Evolutionary conservation across 1,140 invertebrate species (phyloP).

Genomic region (Cecropterus lyciades): DNA sequence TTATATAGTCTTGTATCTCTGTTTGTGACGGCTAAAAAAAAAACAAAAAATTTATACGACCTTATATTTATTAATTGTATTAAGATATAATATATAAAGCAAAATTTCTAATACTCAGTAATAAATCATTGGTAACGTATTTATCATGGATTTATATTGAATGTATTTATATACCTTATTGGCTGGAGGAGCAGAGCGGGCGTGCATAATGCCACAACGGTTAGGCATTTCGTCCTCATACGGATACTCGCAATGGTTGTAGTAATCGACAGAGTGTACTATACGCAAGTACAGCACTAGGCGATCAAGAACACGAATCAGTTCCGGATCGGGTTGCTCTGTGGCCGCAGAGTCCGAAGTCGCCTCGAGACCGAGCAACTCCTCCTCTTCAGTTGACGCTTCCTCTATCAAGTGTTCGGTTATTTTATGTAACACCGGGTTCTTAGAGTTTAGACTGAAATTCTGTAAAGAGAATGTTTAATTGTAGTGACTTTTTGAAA

Average conservation of each 20-base stretch:
- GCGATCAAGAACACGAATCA: constrained; percentile 87
- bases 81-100: too few relatives aligned
- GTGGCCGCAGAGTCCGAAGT: constrained; percentile 84
- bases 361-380: constrained; percentile 92
- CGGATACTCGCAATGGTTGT: constrained; percentile 99
- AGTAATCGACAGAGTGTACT: constrained; percentile 99
- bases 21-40: constrained; percentile 83
- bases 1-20: constrained; percentile 91
- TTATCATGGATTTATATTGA: too few relatives aligned
- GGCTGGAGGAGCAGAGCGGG: constrained; percentile 93
- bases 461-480: constrained; percentile 78
- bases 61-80: too few relatives aligned
- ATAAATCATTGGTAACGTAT: too few relatives aligned
- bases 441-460: constrained; percentile 94
- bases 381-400: constrained; percentile 98
- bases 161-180: constrained; percentile 87
- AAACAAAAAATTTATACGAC: too few relatives aligned
- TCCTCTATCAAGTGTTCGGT: constrained; percentile 99
- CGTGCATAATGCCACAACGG: constrained; percentile 98
- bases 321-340: constrained; percentile 83
- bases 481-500: too few relatives aligned
- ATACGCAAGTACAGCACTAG: constrained; percentile 97
- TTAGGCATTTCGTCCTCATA: constrained; percentile 99
- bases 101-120: too few relatives aligned
- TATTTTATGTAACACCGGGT: constrained; percentile 98